phyloP scores from a whole-genome alignment of 2,888 invertebrate species.

The Macrostomum cliftonense region DNA sequence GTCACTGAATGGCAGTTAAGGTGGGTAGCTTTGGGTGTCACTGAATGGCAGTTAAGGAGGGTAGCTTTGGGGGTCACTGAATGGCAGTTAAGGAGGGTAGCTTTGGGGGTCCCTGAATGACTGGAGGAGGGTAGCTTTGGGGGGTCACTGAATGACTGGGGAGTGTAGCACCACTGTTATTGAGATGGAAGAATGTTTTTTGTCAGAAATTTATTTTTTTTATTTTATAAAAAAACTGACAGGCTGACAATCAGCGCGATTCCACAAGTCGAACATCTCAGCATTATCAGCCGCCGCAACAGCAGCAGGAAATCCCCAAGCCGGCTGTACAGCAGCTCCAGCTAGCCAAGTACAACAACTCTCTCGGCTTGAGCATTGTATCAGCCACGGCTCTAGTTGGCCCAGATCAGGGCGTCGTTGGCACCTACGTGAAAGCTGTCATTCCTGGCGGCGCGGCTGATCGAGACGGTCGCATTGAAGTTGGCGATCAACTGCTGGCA shows the following conservation, averaged over 20 bases:
- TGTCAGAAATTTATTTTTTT: too few relatives aligned
- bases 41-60: too few relatives aligned
- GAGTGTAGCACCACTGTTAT: too few relatives aligned
- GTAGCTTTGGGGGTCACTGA: too few relatives aligned
- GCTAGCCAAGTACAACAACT: conserved; percentile 62
- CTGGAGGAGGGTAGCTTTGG: too few relatives aligned
- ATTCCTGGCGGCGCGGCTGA: conserved; percentile 53
- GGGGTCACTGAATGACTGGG: too few relatives aligned
- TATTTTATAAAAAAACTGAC: too few relatives aligned
- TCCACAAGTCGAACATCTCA: neutral
- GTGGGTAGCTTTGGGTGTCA: too few relatives aligned
- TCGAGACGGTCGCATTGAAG: conserved; percentile 73
- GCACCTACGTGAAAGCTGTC: conserved; percentile 95
- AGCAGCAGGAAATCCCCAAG: conserved; percentile 3
- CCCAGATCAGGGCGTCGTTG: conserved; percentile 59
- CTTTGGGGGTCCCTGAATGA: too few relatives aligned
- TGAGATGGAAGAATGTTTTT: too few relatives aligned
- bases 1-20: too few relatives aligned
- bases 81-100: too few relatives aligned
- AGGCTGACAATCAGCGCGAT: neutral
- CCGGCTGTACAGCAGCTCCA: neutral
- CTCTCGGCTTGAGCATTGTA: conserved; percentile 94
- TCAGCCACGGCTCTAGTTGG: conserved; percentile 72
- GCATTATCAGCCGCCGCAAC: neutral
- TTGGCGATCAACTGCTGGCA: conserved; percentile 84